A percentile compares a stretch with the other conserved stretches of the same genome.
Evolutionary conservation across 1,140 invertebrate genomes (phyloP).

Genomic region (Bombus cullumanus): DNA sequence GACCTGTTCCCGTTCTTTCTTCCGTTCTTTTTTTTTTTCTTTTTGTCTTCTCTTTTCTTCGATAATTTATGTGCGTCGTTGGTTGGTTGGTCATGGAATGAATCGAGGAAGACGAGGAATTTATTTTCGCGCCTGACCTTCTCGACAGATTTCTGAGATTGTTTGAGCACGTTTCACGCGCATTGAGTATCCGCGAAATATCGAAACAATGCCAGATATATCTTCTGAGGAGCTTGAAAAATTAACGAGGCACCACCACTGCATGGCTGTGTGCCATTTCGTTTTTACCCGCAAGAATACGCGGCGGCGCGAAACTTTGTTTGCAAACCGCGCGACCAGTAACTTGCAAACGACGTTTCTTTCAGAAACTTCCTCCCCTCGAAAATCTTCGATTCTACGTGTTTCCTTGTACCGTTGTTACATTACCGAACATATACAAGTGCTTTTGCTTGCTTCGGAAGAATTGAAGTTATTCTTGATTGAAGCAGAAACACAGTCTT

Average conservation of each 20-base stretch:
- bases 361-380: not conserved
- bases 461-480: too few relatives aligned
- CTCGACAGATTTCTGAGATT: not conserved
- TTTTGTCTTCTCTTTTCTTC: not conserved
- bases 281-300: not conserved
- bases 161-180: not conserved
- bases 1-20: not conserved
- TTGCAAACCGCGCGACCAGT: not conserved
- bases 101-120: not conserved
- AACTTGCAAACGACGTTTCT: not conserved
- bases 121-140: not conserved
- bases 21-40: not conserved
- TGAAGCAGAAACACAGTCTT: too few relatives aligned
- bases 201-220: conserved; percentile 1
- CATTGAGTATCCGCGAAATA: not conserved
- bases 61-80: too few relatives aligned
- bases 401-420: too few relatives aligned
- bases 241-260: not conserved
- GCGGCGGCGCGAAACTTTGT: not conserved
- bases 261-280: not conserved
- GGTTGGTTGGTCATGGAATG: not conserved
- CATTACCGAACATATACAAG: too few relatives aligned
- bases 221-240: not conserved
- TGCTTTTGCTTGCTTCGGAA: too few relatives aligned
- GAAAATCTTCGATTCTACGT: too few relatives aligned